Base-by-base conservation (phyloP, 2,888 invertebrate species). In the Dynastes hyllus region DNA sequence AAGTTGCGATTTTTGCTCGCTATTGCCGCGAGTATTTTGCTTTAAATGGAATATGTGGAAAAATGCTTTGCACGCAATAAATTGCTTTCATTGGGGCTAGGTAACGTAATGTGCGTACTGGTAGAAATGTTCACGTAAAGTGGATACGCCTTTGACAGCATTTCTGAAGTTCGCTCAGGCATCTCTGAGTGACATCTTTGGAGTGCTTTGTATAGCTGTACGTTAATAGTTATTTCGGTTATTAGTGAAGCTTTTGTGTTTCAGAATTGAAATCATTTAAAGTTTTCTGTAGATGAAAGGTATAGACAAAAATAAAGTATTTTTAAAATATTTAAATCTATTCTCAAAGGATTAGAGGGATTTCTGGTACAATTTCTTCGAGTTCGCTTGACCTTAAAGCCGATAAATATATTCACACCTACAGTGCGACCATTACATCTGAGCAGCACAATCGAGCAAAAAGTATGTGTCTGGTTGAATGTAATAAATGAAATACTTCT, bases 41-140 rank as follows among this genome's bases (percentile, higher is more conserved):
- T 63, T 29, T 40, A 66, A 66, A 45, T 66, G 66, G 66, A 1
- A 37, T 13, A 22, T 40, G 40, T 45, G 40, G 40, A 66, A 66
- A 66, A 66, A 40, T 22, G 40, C 6, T 66, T 40, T 45, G 5
- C 16, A 40, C 32, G 13, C 16, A 16, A 40, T 45, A 66, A n/a
- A 37, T 66, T 16, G 40, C 66, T 45, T n/a, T 66, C 45, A n/a
- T 63, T 32, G 32, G 11, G 2, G 5, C 27, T 37, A 4, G 11
- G 32, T 29, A 63, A 63, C 27, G 29, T 11, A 63, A 63, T 29
- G 63, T 32, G 9, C 13, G 13, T 63, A n/a, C 63, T 13, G 11
- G 29, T 13, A 29, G 9, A 63, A 32, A 63, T 63, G 27, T 63
- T 63, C 63, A 9, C n/a, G 32, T 32, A 63, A 63, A 63, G 63